Base-by-base conservation (phyloP, 2,113 vertebrate genomes). In the Stercorarius parasiticus region DNA sequence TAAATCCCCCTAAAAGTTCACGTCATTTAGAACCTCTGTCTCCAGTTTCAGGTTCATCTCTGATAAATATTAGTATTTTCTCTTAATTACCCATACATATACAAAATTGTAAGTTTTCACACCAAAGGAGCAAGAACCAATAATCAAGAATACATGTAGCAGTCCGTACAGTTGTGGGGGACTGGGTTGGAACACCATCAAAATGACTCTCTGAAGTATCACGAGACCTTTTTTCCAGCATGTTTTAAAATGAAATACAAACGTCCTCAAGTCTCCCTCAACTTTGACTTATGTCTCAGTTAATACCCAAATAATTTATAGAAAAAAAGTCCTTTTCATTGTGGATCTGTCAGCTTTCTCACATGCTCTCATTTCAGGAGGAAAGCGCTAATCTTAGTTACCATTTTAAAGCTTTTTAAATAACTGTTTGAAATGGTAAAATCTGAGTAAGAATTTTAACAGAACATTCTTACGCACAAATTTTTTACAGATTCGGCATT, bases 31-130 rank as follows among this genome's bases (percentile, higher is more conserved):
- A 64, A 94, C 69, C 52, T 77, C 47, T 79, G 52, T 22, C 50
- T 87, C 71, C 5, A 7, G n/a, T 73, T 95, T 86, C 9, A n/a
- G 78, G 71, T 66, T 83, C 58, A 88, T 11, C 81, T 91, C 56
- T 86, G 73, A 69, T 42, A 89, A 86, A 40, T 64, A 87, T 38
- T 86, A 93, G 64, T 52, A 87, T 56, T 79, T 94, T 84, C 45
- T 95, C 50, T 89, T 92, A 92, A 90, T 94, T 94, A 89, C 15
- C 58, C 93, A 91, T 66, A 97, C 21, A 90, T 64, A 93, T 62
- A 95, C 53, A 85, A 95, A 97, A 93, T 29, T 79, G 3, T 92
- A 92, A 96, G 50, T 88, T 65, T 91, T 89, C 76, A 96, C 19
- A 62, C 59, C 84, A 93, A 96, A 92, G 56, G 85, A 97, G 62